phyloP scores from a whole-genome alignment of 2,888 invertebrate species.

The Orthosia gothica region DNA sequence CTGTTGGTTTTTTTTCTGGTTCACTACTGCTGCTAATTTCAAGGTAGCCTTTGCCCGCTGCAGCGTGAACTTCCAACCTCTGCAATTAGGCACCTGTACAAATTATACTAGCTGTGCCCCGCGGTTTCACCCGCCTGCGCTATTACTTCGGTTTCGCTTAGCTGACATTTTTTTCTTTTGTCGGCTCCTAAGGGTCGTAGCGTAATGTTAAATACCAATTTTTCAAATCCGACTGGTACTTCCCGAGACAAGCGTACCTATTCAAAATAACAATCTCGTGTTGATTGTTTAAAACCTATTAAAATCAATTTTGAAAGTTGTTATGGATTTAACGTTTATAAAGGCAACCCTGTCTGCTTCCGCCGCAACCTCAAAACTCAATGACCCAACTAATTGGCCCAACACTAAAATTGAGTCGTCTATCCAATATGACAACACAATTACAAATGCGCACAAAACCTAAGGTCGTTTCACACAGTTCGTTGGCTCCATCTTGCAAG shows the following conservation, averaged over 20 bases:
- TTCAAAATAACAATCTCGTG: no score
- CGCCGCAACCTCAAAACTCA: slow-evolving; percentile 44
- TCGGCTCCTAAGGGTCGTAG: no score
- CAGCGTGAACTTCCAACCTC: not conserved
- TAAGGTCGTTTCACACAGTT: slow-evolving; percentile 53
- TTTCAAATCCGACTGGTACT: no score
- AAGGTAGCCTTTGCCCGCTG: not conserved
- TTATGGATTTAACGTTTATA: slow-evolving; percentile 18
- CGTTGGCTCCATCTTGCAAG: slow-evolving; percentile 35
- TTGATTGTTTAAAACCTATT: not conserved
- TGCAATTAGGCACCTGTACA: not conserved
- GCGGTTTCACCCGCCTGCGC: no score
- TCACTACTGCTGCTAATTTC: not conserved
- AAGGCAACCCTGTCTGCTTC: slow-evolving; percentile 1
- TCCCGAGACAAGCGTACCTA: no score
- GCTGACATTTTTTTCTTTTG: no score
- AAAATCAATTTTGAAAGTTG: slow-evolving; percentile 14
- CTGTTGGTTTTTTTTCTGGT: not conserved
- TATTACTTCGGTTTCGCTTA: no score
- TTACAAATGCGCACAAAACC: slow-evolving; percentile 40
- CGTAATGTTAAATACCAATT: no score
- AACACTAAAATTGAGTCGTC: slow-evolving; percentile 4
- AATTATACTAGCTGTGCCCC: not conserved
- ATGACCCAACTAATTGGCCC: slow-evolving; percentile 33
- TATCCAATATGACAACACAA: slow-evolving; percentile 25